Evolutionary conservation across 2,113 vertebrate genomes (phyloP), one percentile per base, ranked within the genome.

Genomic region (Sylvilagus bachmani): DNA sequence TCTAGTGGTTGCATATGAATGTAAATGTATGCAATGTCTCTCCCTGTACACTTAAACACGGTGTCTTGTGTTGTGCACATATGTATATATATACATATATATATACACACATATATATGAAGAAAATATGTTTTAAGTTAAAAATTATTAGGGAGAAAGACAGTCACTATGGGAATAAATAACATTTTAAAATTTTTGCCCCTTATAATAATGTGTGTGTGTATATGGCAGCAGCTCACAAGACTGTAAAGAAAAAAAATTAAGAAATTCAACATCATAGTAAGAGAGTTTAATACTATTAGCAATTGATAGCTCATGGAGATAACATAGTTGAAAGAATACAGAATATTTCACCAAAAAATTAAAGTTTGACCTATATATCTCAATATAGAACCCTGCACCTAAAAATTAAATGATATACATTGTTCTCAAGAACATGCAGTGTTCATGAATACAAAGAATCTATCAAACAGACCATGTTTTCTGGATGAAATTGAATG

Each of bases 101-200:
- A 44, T 44, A 44, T 44, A 44, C 6, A 55, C 25, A 62, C 33
- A 33, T 79, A 49, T 25, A n/a, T 21, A 9, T 22, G n/a, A 79
- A 90, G 44, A 90, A 86, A 79, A 69, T 79, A 53, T 61, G 80
- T 70, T 53, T 55, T 80, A 94, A 81, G 22, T 49, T 91, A 82
- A 87, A 94, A 69, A 62, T 36, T 82, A 13, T 69, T 91, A 53
- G 31, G 24, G 66, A 93, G 66, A 71, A 55, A 83, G 38, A 74
- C 19, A 27, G 16, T 64, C 64, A 89, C 21, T 84, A 17, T 38
- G 17, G 16, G 8, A 67, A 36, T 27, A 51, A 21, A 6, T 27
- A 53, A 70, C 21, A 51, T 78, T 95, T 83, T 6, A 36, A 86
- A 91, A 70, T 13, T 66, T 74, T 66, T 66, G 13, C 7, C 10